Conservation (phyloP, 2,797 vertebrate genomes). For the Rhabdomys pumilio region DNA sequence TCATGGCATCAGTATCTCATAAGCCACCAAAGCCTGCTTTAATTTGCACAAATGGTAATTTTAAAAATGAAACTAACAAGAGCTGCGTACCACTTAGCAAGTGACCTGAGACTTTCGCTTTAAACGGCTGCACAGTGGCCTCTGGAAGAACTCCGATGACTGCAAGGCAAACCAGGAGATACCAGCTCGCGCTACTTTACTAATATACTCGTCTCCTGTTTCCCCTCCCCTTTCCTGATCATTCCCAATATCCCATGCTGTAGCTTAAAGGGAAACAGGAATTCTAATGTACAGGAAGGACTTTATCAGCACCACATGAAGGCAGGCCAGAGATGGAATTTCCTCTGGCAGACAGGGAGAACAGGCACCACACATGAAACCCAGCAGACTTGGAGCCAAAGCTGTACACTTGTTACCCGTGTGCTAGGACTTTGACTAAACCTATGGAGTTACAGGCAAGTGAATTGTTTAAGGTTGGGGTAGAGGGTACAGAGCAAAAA, state of each 20-base stretch:
- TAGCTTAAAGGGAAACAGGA: constrained; percentile 96
- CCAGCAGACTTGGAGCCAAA: constrained; percentile 89
- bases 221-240: constrained; percentile 94
- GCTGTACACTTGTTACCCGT: constrained; percentile 93
- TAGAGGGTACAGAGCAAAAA: not conserved
- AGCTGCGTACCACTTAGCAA: constrained; percentile 7
- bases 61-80: constrained; percentile 70
- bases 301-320: constrained; percentile 99
- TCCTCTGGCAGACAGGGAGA: constrained; percentile 95
- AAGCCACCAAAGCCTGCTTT: constrained; percentile 62
- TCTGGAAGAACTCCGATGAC: constrained; percentile 66
- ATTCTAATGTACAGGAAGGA: constrained; percentile 99
- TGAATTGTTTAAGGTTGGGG: not conserved
- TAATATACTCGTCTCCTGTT: constrained; percentile 83
- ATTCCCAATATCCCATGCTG: constrained; percentile 93
- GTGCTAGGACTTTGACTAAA: constrained; percentile 86
- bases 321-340: constrained; percentile 98
- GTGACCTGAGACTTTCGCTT: constrained; percentile 22
- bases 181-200: constrained; percentile 85
- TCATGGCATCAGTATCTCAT: not conserved
- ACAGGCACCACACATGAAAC: constrained; percentile 90
- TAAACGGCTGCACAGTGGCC: constrained; percentile 73
- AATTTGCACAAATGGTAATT: constrained; percentile 71
- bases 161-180: constrained; percentile 83
- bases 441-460: not conserved